phyloP scores from a whole-genome alignment of 2,113 vertebrate genomes.

The Lagenorhynchus albirostris region DNA sequence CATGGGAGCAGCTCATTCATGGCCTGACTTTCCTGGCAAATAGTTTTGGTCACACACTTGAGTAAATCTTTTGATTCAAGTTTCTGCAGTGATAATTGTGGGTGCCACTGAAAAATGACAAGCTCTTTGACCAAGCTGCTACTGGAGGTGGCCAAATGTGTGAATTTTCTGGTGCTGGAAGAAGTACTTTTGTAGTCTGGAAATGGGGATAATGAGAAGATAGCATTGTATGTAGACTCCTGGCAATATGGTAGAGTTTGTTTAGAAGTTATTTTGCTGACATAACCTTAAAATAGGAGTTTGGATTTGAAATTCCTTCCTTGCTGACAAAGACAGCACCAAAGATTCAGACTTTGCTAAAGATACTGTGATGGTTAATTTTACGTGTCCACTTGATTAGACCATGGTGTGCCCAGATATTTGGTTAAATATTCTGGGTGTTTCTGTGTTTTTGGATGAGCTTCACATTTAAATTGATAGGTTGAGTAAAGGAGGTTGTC shows the following conservation, averaged over 20 bases:
- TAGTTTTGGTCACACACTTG: background rate
- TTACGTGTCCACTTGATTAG: background rate
- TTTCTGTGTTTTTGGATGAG: background rate
- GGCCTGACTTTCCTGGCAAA: background rate
- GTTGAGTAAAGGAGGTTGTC: background rate
- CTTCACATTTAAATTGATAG: background rate
- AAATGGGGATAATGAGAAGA: background rate
- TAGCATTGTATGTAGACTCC: background rate
- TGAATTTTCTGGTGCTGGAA: background rate
- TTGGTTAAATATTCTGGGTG: background rate
- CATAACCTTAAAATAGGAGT: conserved; percentile 32
- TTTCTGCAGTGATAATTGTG: background rate
- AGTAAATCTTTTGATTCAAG: background rate
- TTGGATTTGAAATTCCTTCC: conserved; percentile 11
- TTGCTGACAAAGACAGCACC: background rate
- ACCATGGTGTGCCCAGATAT: background rate
- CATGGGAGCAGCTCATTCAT: background rate
- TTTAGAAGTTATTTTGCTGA: background rate
- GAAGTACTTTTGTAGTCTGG: background rate
- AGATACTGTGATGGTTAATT: background rate
- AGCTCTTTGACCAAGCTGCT: background rate
- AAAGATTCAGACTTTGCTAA: background rate
- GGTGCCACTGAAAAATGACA: background rate
- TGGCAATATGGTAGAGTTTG: background rate
- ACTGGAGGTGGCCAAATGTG: background rate